These are phyloP conservation scores for Temnothorax ravouxi DNA, from an alignment of 2,888 invertebrate species.

Conservation along the genomic window DNA sequence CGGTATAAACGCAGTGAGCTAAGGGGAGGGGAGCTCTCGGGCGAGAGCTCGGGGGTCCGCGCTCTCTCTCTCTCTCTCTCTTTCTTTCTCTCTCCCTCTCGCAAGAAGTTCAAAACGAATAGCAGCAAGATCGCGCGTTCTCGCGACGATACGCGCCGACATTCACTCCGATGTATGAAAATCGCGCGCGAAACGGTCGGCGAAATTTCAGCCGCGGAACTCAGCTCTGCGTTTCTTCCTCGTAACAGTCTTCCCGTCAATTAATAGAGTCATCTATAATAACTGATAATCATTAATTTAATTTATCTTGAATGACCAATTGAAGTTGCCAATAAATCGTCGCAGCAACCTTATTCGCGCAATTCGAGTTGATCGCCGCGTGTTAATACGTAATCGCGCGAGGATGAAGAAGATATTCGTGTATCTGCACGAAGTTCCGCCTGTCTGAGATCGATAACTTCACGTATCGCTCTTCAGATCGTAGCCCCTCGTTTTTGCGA, in stretches of 20 bases:
- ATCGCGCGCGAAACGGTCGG: constrained; percentile 22
- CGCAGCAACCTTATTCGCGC: neutral
- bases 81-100: neutral
- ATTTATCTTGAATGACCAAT: neutral
- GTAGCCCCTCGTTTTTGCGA: neutral
- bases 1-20: constrained; percentile 58
- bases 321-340: neutral
- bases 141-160: neutral
- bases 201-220: neutral
- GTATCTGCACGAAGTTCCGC: neutral
- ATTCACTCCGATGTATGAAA: constrained; percentile 16
- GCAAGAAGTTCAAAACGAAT: neutral
- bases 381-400: too few relatives aligned
- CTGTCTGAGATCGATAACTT: neutral
- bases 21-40: neutral
- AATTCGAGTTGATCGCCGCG: neutral
- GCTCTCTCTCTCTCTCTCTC: neutral
- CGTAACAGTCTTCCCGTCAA: neutral
- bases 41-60: neutral
- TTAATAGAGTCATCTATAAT: neutral
- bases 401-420: neutral
- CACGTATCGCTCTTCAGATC: neutral
- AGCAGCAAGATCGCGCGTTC: neutral
- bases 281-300: too few relatives aligned
- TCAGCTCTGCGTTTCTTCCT: neutral